Evolutionary conservation across 2,888 invertebrate species (phyloP), one percentile per base, ranked within the genome.

Genomic region (Apantesis nais): DNA sequence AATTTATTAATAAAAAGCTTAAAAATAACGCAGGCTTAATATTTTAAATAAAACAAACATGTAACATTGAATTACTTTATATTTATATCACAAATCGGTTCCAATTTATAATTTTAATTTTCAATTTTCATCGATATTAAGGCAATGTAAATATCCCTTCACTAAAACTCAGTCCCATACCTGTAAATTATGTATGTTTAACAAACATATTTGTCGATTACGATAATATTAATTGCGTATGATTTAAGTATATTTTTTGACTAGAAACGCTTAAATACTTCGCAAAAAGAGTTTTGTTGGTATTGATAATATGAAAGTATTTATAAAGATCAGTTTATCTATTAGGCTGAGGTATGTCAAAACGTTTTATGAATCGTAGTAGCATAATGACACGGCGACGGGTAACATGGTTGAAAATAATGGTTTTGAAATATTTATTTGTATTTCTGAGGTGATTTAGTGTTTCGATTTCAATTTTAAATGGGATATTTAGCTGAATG

Each of bases 401-500:
- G 68, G 70, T 68, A 65, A 34, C 63, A 62, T 68, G 61, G 31
- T 60, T 19, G 44, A 44, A 63, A 66, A 83, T 77, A 74, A 78
- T 79, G 78, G n/a, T 83, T 80, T 85, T 80, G 79, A 81, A 76
- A 78, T 70, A 70, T 77, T 73, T 85, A 78, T 84, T 78, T 80
- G 79, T 75, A 76, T 86, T 87, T 83, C 72, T 74, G 76, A 83
- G 70, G 73, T 79, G 74, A 76, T 80, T 81, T 80, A 78, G 73
- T 76, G 61, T 77, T 78, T 79, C 62, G 67, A 76, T 74, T 78
- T 22, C 67, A 64, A 80, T 84, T 86, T 86, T 89, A 85, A 84
- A 91, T 88, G 88, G 83, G 73, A 80, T 80, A 74, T 83, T 79
- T 79, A 76, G 73, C 77, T 78, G 67, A 52, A 69, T 74, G 67